phyloP scores from a whole-genome alignment of 1,140 invertebrate species.

The Venustaconcha ellipsiformis region DNA sequence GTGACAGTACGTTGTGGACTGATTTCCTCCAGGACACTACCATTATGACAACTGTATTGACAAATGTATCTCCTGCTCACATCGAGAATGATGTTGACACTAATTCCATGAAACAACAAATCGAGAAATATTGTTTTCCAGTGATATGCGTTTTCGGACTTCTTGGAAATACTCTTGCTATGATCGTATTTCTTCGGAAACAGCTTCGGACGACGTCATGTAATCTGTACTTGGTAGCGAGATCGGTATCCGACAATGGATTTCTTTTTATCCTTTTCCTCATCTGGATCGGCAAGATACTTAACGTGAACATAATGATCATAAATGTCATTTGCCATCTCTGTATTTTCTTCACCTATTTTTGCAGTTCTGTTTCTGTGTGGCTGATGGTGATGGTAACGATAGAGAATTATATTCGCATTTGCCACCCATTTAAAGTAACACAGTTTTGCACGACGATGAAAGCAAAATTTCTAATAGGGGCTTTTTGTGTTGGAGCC shows the following conservation, averaged over 20 bases:
- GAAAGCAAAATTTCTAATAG: conserved; percentile 47
- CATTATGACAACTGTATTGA: no score
- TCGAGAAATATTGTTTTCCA: conserved; percentile 30
- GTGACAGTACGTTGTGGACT: no score
- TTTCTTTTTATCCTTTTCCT: conserved; percentile 44
- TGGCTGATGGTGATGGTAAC: conserved; percentile 64
- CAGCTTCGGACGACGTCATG: conserved; percentile 38
- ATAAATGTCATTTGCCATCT: conserved; percentile 56
- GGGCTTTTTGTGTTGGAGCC: conserved; percentile 35
- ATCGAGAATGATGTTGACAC: no score
- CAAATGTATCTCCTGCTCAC: no score
- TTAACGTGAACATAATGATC: conserved; percentile 65
- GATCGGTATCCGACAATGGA: conserved; percentile 43
- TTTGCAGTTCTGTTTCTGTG: conserved; percentile 63
- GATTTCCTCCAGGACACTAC: no score
- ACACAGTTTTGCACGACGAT: conserved; percentile 49
- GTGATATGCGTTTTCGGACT: conserved; percentile 44
- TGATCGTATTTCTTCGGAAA: conserved; percentile 40
- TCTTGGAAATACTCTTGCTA: conserved; percentile 43
- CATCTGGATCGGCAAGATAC: conserved; percentile 71
- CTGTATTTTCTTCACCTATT: conserved; percentile 60
- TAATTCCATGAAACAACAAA: background rate
- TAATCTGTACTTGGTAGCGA: conserved; percentile 48
- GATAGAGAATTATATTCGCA: conserved; percentile 55
- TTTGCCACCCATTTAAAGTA: conserved; percentile 56